Base-by-base conservation (phyloP, 2,797 vertebrate species). In the Syngnathus acus region DNA sequence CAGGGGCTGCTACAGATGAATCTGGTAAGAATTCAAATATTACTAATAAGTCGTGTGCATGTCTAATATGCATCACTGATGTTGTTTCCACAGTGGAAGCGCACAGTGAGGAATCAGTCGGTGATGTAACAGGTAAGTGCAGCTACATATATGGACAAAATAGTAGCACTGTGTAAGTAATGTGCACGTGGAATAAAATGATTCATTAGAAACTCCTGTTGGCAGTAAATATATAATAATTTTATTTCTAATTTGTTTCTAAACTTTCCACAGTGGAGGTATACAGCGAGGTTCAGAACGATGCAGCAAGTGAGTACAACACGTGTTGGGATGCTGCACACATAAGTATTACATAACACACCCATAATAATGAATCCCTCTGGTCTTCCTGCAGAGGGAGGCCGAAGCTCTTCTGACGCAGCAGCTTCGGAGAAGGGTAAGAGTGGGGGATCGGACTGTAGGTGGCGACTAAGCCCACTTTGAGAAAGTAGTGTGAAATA, bases 1-100 rank as follows among this genome's bases (percentile, higher is more conserved):
- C 77, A 90, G 89, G 86, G 63, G 78, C 84, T 8, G 67, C 1
- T 67, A 73, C 83, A 38, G 80, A 76, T 55, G 80, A 62, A 64
- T 76, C 86, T 13, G 85, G 85, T 90, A 66, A 78, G 80, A 74
- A 65, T 1, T 14, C 2, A n/a, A 39, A 38, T 9, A 48, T 2
- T 1, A 26, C 38, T 17, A 59, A 59, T 59, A 9, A 38, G 13
- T 59, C 32, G 23, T 58, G 23, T 58, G 50, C 17, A 53, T 64
- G 47, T 17, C 51, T 66, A 47, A 45, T 32, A 65, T 62, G 39
- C 62, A 39, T 39, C 4, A 40, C 9, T 11, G 13, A 13, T 65
- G 37, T 53, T 53, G 10, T 53, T 21, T 65, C n/a, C 19, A 16
- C 64, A 65, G 64, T 65, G 64, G 50, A 65, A 38, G 50, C 14